Evolutionary conservation across 2,888 invertebrate species (phyloP).

Genomic region (Carcina quercana): DNA sequence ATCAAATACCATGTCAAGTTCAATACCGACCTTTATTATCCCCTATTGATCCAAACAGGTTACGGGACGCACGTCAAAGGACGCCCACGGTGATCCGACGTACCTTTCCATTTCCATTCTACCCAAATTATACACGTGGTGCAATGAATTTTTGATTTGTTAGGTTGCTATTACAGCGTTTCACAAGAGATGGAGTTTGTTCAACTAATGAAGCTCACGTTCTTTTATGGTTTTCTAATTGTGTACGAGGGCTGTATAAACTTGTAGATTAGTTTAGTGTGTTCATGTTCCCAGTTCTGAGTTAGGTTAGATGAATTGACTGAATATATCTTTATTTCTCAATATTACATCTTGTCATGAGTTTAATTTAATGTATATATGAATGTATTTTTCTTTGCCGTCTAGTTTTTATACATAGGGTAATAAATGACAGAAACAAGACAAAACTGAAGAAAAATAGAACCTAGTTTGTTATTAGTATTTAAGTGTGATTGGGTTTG

Average conservation of each 20-base stretch:
- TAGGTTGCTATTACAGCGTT: slow-evolving; percentile 18
- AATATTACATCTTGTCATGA: no score
- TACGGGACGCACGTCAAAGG: slow-evolving; percentile 12
- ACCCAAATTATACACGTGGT: slow-evolving; percentile 7
- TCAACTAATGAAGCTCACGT: slow-evolving; percentile 1
- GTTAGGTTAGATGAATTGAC: no score
- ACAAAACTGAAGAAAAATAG: no score
- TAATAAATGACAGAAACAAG: no score
- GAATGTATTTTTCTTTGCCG: no score
- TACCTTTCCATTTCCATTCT: slow-evolving; percentile 25
- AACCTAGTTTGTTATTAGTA: no score
- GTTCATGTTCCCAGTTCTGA: neutral
- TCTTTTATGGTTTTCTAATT: slow-evolving; percentile 1
- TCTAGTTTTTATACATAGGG: no score
- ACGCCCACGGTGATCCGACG: slow-evolving; percentile 20
- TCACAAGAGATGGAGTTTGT: slow-evolving; percentile 14
- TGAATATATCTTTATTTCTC: no score
- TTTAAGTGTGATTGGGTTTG: no score
- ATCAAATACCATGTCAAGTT: slow-evolving; percentile 20
- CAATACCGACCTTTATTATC: slow-evolving; percentile 15
- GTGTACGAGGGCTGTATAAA: neutral
- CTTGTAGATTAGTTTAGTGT: neutral
- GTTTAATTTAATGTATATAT: no score
- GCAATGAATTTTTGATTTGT: slow-evolving; percentile 21
- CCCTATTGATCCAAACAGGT: slow-evolving; percentile 17